Base-by-base conservation (phyloP, 2,888 invertebrate species). In the Protophormia terraenovae region DNA sequence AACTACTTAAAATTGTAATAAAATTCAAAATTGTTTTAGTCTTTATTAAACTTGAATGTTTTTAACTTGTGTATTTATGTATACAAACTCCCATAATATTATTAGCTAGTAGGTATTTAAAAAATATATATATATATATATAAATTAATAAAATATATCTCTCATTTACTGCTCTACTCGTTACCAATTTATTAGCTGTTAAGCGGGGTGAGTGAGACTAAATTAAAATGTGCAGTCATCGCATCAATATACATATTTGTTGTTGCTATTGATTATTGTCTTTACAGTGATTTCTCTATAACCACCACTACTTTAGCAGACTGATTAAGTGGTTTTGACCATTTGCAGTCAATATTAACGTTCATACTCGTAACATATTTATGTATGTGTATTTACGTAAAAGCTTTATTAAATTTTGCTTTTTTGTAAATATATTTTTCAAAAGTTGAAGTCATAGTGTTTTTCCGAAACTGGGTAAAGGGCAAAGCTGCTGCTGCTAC, bases 401-500 rank as follows among this genome's bases (percentile, higher is more conserved):
- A 72, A 64, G 45, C 47, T 47, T 67, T 77, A 8, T 41, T 24
- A n/a, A 64, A n/a, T 76, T 77, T 19, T 47, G 19, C 62, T 14
- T 7, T 19, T 47, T 71, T 62, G 22, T n/a, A n/a, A n/a, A n/a
- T n/a, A n/a, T n/a, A n/a, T 72, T 53, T 50, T 7, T 62, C 4
- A 24, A 72, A 72, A 45, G 5, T 50, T 60, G 24, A 35, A 73
- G 53, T 66, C 55, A 35, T 55, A 45, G 69, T 76, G 38, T 47
- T 82, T 82, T 77, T 83, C 82, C 62, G 38, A 83, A 83, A 83
- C 71, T 83, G 71, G 82, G 82, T 83, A 83, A 83, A 83, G 82
- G 82, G 82, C 82, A 71, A 77, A 64, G 29, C 22, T 55, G 62
- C 69, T 76, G 75, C 60, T 75, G 58, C 29, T 50, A 19, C 35